phyloP scores from a whole-genome alignment of 2,113 vertebrate genomes.

The Patagioenas fasciata region DNA sequence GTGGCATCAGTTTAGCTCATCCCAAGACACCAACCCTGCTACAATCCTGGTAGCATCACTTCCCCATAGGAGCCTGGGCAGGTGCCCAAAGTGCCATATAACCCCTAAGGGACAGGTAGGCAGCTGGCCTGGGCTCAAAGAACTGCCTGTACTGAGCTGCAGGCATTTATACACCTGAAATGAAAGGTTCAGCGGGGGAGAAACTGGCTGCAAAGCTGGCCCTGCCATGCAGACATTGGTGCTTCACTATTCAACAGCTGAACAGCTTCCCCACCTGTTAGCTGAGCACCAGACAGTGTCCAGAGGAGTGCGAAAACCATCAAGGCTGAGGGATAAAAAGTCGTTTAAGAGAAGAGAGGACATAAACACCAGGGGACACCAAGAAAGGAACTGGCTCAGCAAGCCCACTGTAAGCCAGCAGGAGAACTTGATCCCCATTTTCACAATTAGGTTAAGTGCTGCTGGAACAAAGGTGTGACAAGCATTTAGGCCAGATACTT shows the following conservation, averaged over 20 bases:
- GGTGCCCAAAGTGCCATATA: background rate
- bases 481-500: background rate
- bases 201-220: background rate
- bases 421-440: background rate
- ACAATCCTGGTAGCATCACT: background rate
- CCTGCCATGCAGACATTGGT: fast-evolving
- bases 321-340: background rate
- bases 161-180: background rate
- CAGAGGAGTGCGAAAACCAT: background rate
- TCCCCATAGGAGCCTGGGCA: background rate
- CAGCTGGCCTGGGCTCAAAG: background rate
- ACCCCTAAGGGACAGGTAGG: background rate
- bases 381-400: background rate
- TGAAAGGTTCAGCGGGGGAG: background rate
- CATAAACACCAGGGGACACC: background rate
- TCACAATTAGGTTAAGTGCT: background rate
- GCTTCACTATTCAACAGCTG: background rate
- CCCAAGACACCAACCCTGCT: background rate
- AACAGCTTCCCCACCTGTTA: background rate
- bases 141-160: fast-evolving
- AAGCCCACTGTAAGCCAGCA: background rate
- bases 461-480: background rate
- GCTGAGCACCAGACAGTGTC: background rate
- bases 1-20: background rate
- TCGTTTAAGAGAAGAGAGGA: background rate